These are phyloP conservation scores for Anomalospiza imberbis DNA, from an alignment of 2,797 vertebrate species.

Conservation along the genomic window DNA sequence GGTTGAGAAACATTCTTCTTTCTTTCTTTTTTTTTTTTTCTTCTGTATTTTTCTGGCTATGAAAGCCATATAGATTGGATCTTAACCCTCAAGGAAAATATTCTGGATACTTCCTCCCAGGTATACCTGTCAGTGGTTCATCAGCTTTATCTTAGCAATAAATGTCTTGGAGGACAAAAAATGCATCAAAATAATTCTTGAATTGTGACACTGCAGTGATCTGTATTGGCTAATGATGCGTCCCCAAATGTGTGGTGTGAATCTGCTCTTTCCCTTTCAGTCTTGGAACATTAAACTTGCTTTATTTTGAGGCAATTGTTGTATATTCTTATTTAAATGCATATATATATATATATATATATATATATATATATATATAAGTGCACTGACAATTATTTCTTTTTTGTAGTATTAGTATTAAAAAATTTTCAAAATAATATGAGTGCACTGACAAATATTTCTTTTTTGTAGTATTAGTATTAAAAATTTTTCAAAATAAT, in stretches of 20 bases:
- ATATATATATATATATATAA: neutral
- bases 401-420: neutral
- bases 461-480: neutral
- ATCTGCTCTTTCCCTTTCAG: neutral
- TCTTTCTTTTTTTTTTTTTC: rapidly evolving
- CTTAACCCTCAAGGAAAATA: neutral
- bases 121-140: neutral
- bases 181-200: neutral
- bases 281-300: neutral
- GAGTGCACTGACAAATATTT: neutral
- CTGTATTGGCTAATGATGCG: neutral
- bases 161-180: neutral
- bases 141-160: neutral
- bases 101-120: neutral
- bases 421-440: no score
- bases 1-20: neutral
- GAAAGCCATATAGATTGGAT: neutral
- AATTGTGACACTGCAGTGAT: neutral
- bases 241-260: neutral
- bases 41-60: neutral
- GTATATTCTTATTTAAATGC: neutral
- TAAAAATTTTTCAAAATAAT: neutral
- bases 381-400: neutral
- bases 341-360: neutral
- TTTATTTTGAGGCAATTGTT: neutral